A percentile compares a stretch with the other conserved stretches of the same genome.
phyloP scores from a whole-genome alignment of 1,140 invertebrate genomes.

The Bombus pascuorum region DNA sequence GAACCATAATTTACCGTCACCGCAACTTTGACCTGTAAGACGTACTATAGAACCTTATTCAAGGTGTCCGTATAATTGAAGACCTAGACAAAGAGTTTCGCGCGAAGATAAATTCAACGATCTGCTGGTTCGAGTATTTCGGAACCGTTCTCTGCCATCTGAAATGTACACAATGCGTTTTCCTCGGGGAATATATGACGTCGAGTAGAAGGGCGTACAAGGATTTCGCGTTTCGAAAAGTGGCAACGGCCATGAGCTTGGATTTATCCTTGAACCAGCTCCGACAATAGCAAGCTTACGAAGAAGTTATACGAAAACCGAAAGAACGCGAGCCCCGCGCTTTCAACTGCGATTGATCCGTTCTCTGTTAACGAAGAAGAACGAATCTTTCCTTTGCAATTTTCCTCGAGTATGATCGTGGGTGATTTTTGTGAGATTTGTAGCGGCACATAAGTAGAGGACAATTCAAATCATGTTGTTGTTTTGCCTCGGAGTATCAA shows the following conservation, averaged over 20 bases:
- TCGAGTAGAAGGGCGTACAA: slow-evolving; percentile 25
- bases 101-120: slow-evolving; percentile 41
- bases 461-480: no score
- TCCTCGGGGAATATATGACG: slow-evolving; percentile 33
- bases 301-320: slow-evolving; percentile 10
- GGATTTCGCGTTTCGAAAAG: slow-evolving; percentile 60
- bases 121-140: not conserved
- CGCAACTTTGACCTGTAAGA: no score
- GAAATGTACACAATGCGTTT: slow-evolving; percentile 40
- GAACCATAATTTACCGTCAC: no score
- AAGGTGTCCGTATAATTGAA: not conserved
- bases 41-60: not conserved
- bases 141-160: not conserved
- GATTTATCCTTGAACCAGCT: slow-evolving; percentile 48
- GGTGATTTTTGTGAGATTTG: not conserved
- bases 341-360: not conserved
- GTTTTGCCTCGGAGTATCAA: no score
- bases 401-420: not conserved
- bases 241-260: slow-evolving; percentile 32
- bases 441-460: no score
- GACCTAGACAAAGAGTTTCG: not conserved
- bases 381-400: not conserved
- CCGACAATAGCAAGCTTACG: slow-evolving; percentile 47
- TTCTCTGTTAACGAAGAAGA: not conserved
- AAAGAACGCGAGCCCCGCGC: not conserved